Evolutionary conservation across 2,797 vertebrate genomes (phyloP), one percentile per base, ranked within the genome.

Genomic region (Leptoclinus maculatus): DNA sequence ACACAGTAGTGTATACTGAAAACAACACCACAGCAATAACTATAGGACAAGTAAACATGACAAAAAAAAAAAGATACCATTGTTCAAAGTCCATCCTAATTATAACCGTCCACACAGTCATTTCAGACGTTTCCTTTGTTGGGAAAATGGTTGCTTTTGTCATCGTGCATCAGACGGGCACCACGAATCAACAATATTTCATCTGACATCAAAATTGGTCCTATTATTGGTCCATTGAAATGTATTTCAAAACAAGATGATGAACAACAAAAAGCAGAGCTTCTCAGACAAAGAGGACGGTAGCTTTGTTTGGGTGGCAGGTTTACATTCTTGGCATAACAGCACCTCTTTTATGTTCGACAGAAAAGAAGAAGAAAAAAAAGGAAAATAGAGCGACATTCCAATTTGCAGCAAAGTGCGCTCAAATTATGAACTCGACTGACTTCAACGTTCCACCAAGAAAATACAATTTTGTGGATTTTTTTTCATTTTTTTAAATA

Each of bases 401-500:
- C 29, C 59, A 81, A 67, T 78, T 60, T 49, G 65, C 64, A 83
- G 79, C n/a, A 80, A 79, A 66, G n/a, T 65, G 68, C 16, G 21
- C 47, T 78, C 41, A 76, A 75, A 76, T 72, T 25, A 71, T 72
- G 57, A 70, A 82, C 51, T 60, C 66, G 21, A 86, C 66, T 29
- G 56, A 86, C 47, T 53, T 76, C n/a, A 71, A 79, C 80, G 64
- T 78, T 80, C 64, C 64, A 78, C 62, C 60, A 12, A 69, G 63
- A 87, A 90, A 90, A 89, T 92, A 92, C 86, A 88, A 88, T 89
- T 91, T 49, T 73, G 29, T 76, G 74, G 85, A 83, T 80, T 78
- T 39, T 38, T 10, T 27, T 57, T 62, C n/a, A n/a, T 7, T 45
- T 4, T 56, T 9, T 41, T 38, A 21, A 43, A 76, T 62, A 74